These are phyloP conservation scores for Calliopsis andreniformis DNA, from an alignment of 1,140 invertebrate genomes.

Conservation along the genomic window DNA sequence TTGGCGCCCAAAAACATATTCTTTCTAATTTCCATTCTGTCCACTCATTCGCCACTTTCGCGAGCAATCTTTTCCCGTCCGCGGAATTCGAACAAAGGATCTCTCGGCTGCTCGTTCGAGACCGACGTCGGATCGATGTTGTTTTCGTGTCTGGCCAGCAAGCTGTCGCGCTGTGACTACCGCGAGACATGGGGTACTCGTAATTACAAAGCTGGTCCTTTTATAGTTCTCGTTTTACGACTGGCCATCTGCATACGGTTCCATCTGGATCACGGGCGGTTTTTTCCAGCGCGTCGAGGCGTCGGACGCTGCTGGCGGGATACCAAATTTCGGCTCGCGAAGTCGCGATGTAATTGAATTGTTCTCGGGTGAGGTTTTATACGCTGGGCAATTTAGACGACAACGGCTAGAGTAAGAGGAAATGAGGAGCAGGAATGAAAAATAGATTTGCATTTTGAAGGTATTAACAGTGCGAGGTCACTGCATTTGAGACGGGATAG, in stretches of 20 bases:
- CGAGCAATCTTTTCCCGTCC: neutral
- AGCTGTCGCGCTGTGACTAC: conserved; percentile 31
- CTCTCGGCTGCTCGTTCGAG: neutral
- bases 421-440: too few relatives aligned
- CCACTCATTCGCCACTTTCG: neutral
- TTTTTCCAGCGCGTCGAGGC: neutral
- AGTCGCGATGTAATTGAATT: neutral
- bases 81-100: neutral
- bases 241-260: conserved; percentile 44
- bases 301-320: conserved; percentile 1
- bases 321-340: conserved; percentile 3
- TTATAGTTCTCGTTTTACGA: conserved; percentile 49
- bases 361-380: neutral
- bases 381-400: neutral
- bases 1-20: too few relatives aligned
- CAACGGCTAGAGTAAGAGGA: neutral
- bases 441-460: too few relatives aligned
- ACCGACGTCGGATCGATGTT: conserved; percentile 18
- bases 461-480: too few relatives aligned
- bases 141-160: conserved; percentile 37
- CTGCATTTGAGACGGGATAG: too few relatives aligned
- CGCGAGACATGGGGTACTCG: conserved; percentile 24
- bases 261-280: conserved; percentile 21
- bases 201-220: conserved; percentile 49
- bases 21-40: neutral